Percentiles rank a stretch among this genome's conserved stretches.
Conservation (phyloP, 1,140 invertebrate species). For the Cotesia glomerata region DNA sequence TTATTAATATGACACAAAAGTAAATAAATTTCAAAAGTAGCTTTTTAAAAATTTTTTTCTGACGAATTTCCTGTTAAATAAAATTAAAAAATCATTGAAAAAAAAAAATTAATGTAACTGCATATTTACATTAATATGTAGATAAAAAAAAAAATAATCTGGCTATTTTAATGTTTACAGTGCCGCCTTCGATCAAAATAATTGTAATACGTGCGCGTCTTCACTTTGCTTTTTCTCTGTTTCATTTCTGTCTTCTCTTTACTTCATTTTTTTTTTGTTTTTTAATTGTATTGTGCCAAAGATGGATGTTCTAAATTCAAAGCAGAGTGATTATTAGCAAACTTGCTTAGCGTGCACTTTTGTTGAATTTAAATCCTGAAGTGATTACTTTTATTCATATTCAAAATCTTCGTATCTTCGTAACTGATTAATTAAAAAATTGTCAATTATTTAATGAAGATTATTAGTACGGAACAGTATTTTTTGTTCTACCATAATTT, state of each 20-base stretch:
- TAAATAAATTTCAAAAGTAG: no score
- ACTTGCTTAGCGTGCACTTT: conserved; percentile 17
- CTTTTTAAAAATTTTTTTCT: no score
- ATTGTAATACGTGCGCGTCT: background rate
- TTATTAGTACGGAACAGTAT: background rate
- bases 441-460: background rate
- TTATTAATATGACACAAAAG: no score
- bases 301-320: conserved; percentile 37
- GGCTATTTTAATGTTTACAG: background rate
- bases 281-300: conserved; percentile 37
- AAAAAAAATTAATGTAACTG: no score
- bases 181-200: background rate
- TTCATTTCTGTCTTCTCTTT: conserved; percentile 14
- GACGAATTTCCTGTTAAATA: no score
- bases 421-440: background rate
- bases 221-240: background rate
- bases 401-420: no score
- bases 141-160: background rate
- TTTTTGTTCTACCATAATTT: conserved; percentile 2
- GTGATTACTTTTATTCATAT: conserved; percentile 24
- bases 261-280: conserved; percentile 26
- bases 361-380: background rate
- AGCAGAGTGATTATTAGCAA: conserved; percentile 27
- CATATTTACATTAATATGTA: no score
- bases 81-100: no score